phyloP scores from a whole-genome alignment of 2,113 vertebrate species.

The Gopherus evgoodei region DNA sequence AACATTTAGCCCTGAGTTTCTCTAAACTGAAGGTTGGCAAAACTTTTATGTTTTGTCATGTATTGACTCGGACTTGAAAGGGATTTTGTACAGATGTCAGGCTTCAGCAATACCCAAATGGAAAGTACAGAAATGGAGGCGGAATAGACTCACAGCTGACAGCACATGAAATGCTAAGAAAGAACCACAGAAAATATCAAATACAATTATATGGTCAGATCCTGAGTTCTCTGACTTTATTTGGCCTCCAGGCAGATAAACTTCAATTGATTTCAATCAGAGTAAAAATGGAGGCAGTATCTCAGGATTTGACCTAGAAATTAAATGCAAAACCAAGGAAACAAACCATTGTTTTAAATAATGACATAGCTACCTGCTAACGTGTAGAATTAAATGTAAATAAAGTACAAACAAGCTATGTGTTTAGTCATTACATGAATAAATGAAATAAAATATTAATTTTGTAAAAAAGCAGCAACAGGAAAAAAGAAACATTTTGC shows the following conservation, averaged over 20 bases:
- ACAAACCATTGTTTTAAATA: neutral
- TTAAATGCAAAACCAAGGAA: neutral
- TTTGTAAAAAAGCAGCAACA: neutral
- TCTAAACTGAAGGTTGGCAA: neutral
- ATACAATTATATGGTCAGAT: fast-evolving
- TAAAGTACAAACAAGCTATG: neutral
- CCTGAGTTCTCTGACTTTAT: neutral
- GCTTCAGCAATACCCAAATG: fast-evolving
- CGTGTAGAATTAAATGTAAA: fast-evolving
- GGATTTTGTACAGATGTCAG: neutral
- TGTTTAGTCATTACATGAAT: neutral
- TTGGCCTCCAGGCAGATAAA: fast-evolving
- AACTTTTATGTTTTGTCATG: neutral
- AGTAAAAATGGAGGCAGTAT: neutral
- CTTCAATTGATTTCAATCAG: neutral
- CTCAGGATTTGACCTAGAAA: neutral
- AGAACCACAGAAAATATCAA: neutral
- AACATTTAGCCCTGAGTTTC: neutral
- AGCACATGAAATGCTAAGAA: neutral
- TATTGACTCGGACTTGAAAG: neutral
- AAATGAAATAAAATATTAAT: neutral
- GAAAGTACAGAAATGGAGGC: neutral
- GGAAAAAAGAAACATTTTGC: neutral
- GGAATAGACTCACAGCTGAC: neutral
- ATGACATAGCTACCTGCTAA: neutral